Conservation (phyloP, 2,797 vertebrate genomes). For the Manis pentadactyla region DNA sequence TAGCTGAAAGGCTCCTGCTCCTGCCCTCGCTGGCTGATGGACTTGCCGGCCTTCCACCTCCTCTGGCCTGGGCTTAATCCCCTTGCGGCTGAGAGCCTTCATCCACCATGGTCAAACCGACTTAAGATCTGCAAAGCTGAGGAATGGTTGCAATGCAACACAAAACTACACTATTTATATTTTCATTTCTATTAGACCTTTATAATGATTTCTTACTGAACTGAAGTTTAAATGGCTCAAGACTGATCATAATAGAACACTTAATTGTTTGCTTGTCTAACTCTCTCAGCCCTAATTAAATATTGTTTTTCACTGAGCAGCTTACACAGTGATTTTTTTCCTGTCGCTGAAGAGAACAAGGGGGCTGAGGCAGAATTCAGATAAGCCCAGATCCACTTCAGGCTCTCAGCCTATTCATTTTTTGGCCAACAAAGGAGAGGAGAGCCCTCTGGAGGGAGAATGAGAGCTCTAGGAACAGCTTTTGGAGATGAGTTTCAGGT, state of each 20-base stretch:
- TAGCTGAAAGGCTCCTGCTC: not conserved
- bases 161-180: not conserved
- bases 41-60: not conserved
- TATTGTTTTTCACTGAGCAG: constrained; percentile 65
- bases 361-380: constrained; percentile 36
- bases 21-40: not conserved
- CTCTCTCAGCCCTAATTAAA: constrained; percentile 76
- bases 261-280: constrained; percentile 75
- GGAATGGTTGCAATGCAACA: not conserved
- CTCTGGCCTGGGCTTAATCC: not conserved
- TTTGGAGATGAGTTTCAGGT: not conserved
- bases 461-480: not conserved
- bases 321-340: not conserved
- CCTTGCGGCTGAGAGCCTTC: not conserved
- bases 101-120: not conserved
- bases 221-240: constrained; percentile 69
- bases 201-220: constrained; percentile 66
- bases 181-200: constrained; percentile 51
- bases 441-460: constrained; percentile 43
- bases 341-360: not conserved
- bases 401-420: not conserved
- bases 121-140: not conserved
- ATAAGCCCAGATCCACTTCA: constrained; percentile 9
- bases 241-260: constrained; percentile 56
- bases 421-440: not conserved